These are phyloP conservation scores for Eulemur rufifrons DNA, from an alignment of 2,113 vertebrate genomes.

Conservation along the genomic window DNA sequence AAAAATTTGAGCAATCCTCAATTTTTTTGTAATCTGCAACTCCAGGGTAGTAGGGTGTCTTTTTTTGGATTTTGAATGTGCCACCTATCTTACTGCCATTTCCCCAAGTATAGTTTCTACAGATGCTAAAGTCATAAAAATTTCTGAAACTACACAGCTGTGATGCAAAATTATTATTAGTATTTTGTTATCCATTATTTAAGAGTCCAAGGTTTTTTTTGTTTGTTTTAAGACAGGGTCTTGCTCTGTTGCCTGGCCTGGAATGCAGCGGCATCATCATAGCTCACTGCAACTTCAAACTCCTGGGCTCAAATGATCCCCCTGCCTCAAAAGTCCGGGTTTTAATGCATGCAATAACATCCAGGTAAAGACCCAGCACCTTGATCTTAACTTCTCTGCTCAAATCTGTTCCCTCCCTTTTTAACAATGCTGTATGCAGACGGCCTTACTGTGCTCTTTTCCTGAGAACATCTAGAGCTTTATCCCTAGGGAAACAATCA, in stretches of 20 bases:
- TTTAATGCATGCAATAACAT: background rate
- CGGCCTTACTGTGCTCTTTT: background rate
- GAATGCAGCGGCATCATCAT: too few species aligned
- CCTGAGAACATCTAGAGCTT: background rate
- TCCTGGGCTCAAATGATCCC: too few species aligned
- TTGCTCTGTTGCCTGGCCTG: too few species aligned
- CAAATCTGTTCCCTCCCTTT: background rate
- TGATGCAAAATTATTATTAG: background rate
- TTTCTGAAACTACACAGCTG: background rate
- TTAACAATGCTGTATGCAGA: background rate
- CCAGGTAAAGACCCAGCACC: background rate
- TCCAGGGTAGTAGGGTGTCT: background rate
- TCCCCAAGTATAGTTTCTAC: background rate
- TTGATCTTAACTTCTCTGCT: background rate
- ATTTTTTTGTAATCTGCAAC: background rate
- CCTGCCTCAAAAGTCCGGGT: background rate
- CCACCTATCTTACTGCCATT: background rate
- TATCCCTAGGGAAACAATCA: background rate
- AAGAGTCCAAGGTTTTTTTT: background rate
- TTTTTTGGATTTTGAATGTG: background rate
- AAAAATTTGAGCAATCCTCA: background rate
- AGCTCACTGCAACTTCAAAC: too few species aligned
- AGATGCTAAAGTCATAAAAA: background rate
- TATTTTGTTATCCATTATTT: slow-evolving; percentile 1
- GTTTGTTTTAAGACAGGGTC: too few species aligned